Percentiles rank a stretch among this genome's conserved stretches.
phyloP scores from a whole-genome alignment of 2,888 invertebrate genomes.

The Mesochorus sp. region DNA sequence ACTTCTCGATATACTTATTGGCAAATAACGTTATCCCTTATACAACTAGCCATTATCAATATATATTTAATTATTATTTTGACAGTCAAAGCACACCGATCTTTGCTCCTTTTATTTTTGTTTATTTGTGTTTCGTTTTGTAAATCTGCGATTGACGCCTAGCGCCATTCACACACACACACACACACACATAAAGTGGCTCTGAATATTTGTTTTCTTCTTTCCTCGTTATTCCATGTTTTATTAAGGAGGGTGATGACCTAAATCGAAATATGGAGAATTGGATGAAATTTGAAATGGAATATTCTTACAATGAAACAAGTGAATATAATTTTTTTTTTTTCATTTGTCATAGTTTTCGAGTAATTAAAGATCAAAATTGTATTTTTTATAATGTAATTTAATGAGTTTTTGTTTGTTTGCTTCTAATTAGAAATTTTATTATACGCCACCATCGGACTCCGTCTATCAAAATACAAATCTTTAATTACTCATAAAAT shows the following conservation, averaged over 20 bases:
- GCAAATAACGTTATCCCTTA: slow-evolving; percentile 46
- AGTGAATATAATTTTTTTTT: slow-evolving; percentile 7
- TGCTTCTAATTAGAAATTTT: too few species aligned
- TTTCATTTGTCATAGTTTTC: slow-evolving; percentile 21
- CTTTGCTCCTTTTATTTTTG: slow-evolving; percentile 32
- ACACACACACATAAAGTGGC: slow-evolving; percentile 7
- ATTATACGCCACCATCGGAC: too few species aligned
- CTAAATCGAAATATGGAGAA: too few species aligned
- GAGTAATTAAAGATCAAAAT: too few species aligned
- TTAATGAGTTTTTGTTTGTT: too few species aligned
- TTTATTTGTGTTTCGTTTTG: slow-evolving; percentile 46
- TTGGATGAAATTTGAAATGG: too few species aligned
- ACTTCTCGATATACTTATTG: slow-evolving; percentile 56
- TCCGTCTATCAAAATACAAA: too few species aligned
- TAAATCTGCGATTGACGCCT: slow-evolving; percentile 56
- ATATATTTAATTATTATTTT: slow-evolving; percentile 42
- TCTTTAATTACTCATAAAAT: too few species aligned
- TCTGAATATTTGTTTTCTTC: slow-evolving; percentile 17
- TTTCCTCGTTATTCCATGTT: background rate
- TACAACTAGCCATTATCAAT: slow-evolving; percentile 43
- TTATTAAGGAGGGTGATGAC: too few species aligned
- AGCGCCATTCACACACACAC: slow-evolving; percentile 40
- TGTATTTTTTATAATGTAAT: too few species aligned
- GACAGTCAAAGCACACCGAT: slow-evolving; percentile 65
- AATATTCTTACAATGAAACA: too few species aligned